Conservation (phyloP, 2,113 vertebrate genomes). For the Xiphorhynchus elegans region DNA sequence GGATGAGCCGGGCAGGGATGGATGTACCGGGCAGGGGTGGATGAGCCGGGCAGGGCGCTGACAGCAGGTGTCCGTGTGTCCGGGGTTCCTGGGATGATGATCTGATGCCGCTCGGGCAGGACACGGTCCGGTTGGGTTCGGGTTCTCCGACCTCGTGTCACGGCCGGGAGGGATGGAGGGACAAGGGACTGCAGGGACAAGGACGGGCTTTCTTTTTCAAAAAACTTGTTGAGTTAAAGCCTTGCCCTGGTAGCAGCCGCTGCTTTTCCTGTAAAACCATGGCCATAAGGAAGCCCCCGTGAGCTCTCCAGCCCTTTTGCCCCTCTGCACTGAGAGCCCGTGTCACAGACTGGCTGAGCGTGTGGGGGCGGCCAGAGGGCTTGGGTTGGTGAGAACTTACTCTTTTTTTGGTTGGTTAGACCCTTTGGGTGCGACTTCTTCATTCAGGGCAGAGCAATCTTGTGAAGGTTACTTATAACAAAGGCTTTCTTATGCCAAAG, state of each 20-base stretch:
- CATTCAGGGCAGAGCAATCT: not conserved
- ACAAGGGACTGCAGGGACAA: not conserved
- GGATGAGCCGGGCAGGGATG: too few species aligned
- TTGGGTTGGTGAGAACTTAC: not conserved
- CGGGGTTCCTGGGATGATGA: accelerated
- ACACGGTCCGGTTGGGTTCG: accelerated
- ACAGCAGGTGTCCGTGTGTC: accelerated
- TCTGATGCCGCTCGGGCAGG: accelerated
- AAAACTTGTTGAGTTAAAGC: not conserved
- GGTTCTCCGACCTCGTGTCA: accelerated
- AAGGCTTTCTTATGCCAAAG: not conserved
- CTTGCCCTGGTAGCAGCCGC: not conserved
- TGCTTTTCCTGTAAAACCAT: not conserved
- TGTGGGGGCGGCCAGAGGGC: not conserved
- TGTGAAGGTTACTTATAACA: not conserved
- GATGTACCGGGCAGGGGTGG: too few species aligned
- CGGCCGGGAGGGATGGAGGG: accelerated
- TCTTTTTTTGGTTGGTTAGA: not conserved
- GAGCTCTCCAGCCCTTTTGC: not conserved
- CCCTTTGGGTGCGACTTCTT: not conserved
- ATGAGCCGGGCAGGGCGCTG: accelerated
- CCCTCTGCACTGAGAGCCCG: accelerated
- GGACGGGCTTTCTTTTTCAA: not conserved
- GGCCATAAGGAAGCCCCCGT: not conserved
- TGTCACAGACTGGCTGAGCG: not conserved